Conservation (phyloP, 2,797 vertebrate genomes). For the Graptemys geographica region DNA sequence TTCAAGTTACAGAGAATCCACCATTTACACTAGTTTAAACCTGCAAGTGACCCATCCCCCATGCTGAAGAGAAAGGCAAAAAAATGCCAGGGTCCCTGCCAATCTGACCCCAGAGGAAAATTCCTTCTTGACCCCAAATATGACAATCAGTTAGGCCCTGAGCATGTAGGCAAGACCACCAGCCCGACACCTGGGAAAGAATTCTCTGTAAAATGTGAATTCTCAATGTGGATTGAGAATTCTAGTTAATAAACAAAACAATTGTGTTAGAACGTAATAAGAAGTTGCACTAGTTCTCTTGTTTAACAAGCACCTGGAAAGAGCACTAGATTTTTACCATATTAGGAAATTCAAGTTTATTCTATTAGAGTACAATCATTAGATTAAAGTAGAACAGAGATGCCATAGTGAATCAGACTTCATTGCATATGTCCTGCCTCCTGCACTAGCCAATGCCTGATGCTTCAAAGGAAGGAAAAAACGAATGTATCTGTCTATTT, state of each 20-base stretch:
- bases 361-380: constrained; percentile 18
- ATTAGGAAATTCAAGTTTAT: constrained; percentile 1
- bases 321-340: not conserved
- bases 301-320: not conserved
- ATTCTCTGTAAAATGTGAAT: not conserved
- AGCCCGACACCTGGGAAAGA: not conserved
- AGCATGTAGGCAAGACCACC: not conserved
- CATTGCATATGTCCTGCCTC: constrained; percentile 21
- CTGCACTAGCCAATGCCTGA: not conserved
- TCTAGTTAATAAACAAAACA: not conserved
- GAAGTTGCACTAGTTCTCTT: not conserved
- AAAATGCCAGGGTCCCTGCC: not conserved
- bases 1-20: not conserved
- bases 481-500: rapidly evolving
- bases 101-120: not conserved
- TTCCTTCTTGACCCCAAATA: not conserved
- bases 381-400: not conserved
- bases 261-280: not conserved
- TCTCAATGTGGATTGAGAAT: not conserved
- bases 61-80: not conserved
- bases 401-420: not conserved
- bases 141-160: not conserved
- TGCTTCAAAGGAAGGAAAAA: not conserved
- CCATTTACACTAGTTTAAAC: not conserved
- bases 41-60: not conserved